Percentiles rank a stretch among this genome's conserved stretches.
These are phyloP conservation scores for Hypsopygia costalis DNA, from an alignment of 2,888 invertebrate genomes.

Conservation along the genomic window DNA sequence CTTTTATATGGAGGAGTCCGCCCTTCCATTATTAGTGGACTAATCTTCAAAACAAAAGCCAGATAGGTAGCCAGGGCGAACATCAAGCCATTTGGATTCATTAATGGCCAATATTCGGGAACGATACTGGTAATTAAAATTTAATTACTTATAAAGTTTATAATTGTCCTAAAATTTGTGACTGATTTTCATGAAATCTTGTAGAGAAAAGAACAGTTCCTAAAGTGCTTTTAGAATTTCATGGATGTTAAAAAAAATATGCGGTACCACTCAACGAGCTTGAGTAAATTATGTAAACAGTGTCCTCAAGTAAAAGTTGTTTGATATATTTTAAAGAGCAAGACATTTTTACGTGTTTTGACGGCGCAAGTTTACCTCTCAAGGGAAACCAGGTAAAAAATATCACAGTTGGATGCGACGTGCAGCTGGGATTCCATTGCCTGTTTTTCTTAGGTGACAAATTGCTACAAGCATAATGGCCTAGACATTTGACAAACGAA, in stretches of 20 bases:
- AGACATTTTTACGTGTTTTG: neutral
- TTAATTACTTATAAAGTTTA: no score
- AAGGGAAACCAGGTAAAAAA: neutral
- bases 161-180: no score
- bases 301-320: neutral
- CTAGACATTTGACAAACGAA: constrained; percentile 7
- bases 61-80: constrained; percentile 80
- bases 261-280: neutral
- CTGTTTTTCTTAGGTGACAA: neutral
- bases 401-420: neutral
- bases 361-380: neutral
- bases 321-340: neutral
- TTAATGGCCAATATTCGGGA: constrained; percentile 84
- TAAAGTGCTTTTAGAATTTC: neutral
- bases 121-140: constrained; percentile 78
- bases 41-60: constrained; percentile 82
- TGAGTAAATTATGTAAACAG: neutral
- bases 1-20: constrained; percentile 82
- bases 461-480: neutral
- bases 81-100: constrained; percentile 82
- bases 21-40: constrained; percentile 84
- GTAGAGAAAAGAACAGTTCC: neutral
- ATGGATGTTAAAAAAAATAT: neutral
- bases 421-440: neutral
- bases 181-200: neutral